Percentiles rank a stretch among this genome's conserved stretches.
Conservation (phyloP, 2,113 vertebrate species). For the Notarius lentiginosus region DNA sequence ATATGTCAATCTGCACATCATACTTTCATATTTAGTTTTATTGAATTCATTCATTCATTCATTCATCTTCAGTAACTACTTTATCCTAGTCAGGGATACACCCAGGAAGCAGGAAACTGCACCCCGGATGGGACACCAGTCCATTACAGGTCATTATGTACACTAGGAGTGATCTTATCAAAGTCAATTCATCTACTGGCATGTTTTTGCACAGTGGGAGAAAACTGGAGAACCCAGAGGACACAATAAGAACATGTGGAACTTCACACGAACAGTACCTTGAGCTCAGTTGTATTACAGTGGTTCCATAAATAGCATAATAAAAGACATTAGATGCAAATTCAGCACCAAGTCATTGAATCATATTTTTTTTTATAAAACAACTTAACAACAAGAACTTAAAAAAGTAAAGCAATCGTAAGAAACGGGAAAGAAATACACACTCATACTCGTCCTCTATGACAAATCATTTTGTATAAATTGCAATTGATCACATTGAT, state of each 20-base stretch:
- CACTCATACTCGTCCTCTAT: background rate
- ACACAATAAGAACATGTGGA: background rate
- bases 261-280: background rate
- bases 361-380: background rate
- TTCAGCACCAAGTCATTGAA: background rate
- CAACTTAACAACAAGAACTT: background rate
- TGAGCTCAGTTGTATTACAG: background rate
- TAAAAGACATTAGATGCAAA: constrained; percentile 11
- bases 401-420: background rate
- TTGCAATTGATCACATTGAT: background rate
- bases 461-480: background rate
- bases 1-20: background rate
- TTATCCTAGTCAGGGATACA: background rate
- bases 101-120: background rate
- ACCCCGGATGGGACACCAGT: background rate
- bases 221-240: background rate
- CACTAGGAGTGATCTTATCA: background rate
- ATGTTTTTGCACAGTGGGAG: background rate
- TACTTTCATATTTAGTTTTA: background rate
- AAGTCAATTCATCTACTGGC: background rate
- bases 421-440: background rate
- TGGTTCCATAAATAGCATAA: background rate
- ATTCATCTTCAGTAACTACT: background rate
- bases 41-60: background rate
- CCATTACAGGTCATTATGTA: background rate